Evolutionary conservation across 2,888 invertebrate species (phyloP), one percentile per base, ranked within the genome.

Genomic region (Eupithecia dodoneata): DNA sequence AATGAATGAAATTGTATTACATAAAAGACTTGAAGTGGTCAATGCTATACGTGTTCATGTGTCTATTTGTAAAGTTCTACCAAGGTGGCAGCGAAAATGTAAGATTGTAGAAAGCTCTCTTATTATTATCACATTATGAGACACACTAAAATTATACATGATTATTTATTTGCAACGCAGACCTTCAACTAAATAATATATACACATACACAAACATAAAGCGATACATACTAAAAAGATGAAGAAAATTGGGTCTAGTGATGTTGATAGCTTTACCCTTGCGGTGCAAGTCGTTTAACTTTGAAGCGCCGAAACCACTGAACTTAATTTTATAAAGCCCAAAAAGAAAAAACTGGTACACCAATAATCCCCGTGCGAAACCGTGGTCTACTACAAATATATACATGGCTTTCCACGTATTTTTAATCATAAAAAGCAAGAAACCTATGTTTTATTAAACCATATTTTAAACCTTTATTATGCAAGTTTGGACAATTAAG

Each of bases 1-100:
- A 83, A 86, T 84, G 85, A 84, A 71, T 71, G 49, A 45, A 75
- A 75, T 76, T 73, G 67, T 52, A 75, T 82, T 81, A 76, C 77
- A 75, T 77, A 79, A 76, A 77, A 42, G 44, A 49, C 55, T 63
- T 71, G 75, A 71, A 73, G 71, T 76, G 73, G 49, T 70, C 65
- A 65, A 52, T 72, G 72, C 66, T 55, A 63, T 72, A 74, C 71
- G 65, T 66, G 70, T 63, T 75, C 55, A 30, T 44, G 44, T 77
- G 69, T 66, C 66, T 70, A 71, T 45, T 65, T 75, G 55, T 63
- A 70, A 71, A 71, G 73, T 18, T 75, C 30, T 45, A 42, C 66
- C 15, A 73, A 41, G 30, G 65, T 67, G 55, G 45, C 47, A 67
- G 73, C 30, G 49, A 67, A 73, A 15, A 65, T 72, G 49, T 59